Conservation (phyloP, 2,113 vertebrate genomes). For the Hippocampus abdominalis region DNA sequence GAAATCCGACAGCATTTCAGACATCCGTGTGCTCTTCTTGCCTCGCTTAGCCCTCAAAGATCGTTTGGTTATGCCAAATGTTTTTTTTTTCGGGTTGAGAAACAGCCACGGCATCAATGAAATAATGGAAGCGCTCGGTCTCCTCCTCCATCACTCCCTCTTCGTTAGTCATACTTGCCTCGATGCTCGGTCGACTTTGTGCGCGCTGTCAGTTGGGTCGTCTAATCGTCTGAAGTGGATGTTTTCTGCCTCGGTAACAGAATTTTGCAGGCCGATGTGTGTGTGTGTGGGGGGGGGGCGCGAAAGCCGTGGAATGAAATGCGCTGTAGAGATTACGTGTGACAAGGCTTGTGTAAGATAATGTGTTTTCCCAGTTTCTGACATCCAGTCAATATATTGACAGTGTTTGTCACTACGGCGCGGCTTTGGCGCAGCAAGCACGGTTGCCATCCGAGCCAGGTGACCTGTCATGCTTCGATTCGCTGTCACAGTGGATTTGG, state of each 20-base stretch:
- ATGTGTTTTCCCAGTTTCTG: constrained; percentile 71
- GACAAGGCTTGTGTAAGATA: constrained; percentile 57
- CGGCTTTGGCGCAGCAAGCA: constrained; percentile 44
- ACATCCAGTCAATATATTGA: constrained; percentile 75
- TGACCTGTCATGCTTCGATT: constrained; percentile 53
- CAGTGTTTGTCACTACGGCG: constrained; percentile 63
- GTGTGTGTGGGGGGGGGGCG: too few relatives aligned
- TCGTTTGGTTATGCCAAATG: constrained; percentile 52
- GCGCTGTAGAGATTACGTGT: constrained; percentile 34
- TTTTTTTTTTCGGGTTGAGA: constrained; percentile 60
- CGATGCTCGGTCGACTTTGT: constrained; percentile 56
- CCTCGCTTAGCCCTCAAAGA: constrained; percentile 24
- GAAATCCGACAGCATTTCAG: constrained; percentile 2
- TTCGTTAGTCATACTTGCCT: constrained; percentile 59
- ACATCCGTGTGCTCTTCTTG: background rate
- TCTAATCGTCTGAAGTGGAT: constrained; percentile 64
- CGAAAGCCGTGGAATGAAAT: constrained; percentile 42
- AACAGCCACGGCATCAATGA: constrained; percentile 63
- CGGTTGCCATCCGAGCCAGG: constrained; percentile 37
- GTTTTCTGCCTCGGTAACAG: constrained; percentile 66
- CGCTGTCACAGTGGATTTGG: constrained; percentile 38
- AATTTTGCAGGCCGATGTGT: constrained; percentile 45
- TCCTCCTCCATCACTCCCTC: constrained; percentile 56
- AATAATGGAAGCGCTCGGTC: constrained; percentile 59
- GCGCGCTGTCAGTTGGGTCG: constrained; percentile 56